phyloP scores from a whole-genome alignment of 1,140 invertebrate genomes.

The Bombus difficillimus region DNA sequence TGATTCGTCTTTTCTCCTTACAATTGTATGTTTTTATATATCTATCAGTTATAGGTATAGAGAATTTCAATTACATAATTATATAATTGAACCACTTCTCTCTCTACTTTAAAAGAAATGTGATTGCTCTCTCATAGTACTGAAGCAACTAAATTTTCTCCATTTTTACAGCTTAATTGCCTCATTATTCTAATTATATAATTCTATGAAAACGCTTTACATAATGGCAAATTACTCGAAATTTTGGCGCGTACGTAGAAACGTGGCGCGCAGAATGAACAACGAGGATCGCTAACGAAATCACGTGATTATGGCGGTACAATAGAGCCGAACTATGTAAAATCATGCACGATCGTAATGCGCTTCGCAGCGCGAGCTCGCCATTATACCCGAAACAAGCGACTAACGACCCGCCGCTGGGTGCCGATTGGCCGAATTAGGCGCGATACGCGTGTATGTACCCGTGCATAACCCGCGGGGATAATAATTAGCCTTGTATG shows the following conservation, averaged over 20 bases:
- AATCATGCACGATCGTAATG: constrained; percentile 64
- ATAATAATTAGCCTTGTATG: constrained; percentile 79
- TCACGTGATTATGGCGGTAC: constrained; percentile 60
- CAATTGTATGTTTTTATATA: background rate
- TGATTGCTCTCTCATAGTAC: no score
- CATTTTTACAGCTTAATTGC: background rate
- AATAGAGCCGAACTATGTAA: constrained; percentile 60
- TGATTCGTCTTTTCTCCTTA: background rate
- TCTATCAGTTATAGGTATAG: background rate
- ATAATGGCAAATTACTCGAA: background rate
- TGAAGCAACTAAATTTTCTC: no score
- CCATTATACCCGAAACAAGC: constrained; percentile 76
- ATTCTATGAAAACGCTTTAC: no score
- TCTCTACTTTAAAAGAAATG: background rate
- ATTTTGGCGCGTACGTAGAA: background rate
- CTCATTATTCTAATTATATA: constrained; percentile 1
- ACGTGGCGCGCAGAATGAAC: constrained; percentile 31
- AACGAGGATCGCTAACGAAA: constrained; percentile 60
- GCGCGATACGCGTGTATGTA: constrained; percentile 67
- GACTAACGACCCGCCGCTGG: constrained; percentile 75
- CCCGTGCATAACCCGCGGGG: constrained; percentile 64
- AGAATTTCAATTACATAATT: background rate
- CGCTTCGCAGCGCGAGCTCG: constrained; percentile 54
- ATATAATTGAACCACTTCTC: background rate
- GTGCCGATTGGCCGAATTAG: constrained; percentile 75